Evolutionary conservation across 2,113 vertebrate genomes (phyloP), one percentile per base, ranked within the genome.

Genomic region (Chaenogobius annularis): DNA sequence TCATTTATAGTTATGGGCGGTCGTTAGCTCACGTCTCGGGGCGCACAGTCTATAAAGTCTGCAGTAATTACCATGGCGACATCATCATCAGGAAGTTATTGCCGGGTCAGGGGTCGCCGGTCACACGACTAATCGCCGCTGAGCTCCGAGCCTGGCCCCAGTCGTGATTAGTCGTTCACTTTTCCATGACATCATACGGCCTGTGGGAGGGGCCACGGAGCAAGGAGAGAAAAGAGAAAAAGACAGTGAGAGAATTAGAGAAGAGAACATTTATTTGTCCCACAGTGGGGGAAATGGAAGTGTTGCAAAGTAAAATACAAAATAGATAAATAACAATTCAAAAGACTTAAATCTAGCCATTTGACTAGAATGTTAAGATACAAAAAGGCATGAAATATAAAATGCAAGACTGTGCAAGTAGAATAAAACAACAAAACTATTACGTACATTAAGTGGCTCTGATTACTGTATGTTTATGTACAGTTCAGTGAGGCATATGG

Each of bases 101-200:
- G 80, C 13, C 40, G 1, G 79, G 65, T 68, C 73, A 76, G 62
- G 82, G 73, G 73, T 59, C 67, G 43, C 47, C 74, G 59, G 69
- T 26, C 17, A 65, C 59, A 23, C 14, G 67, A 54, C 11, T 61
- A 62, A 48, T 50, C 2, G 69, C 58, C 5, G 0, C 22, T 58
- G n/a, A 10, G 14, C 54, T 76, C 66, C 37, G 19, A 40, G 64
- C n/a, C 44, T 52, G 74, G 43, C 56, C 63, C 8, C 50, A 66
- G 70, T 44, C 54, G 73, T 50, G 40, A 73, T 52, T 52, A 52
- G 74, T 3, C 62, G 83, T 82, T 88, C 70, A 83, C 75, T 73
- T 77, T 78, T 83, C 74, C 76, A 68, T 88, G 82, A 86, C 82
- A 86, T 86, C 78, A 81, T 69, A 35, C 35, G 11, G 10, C 78